A percentile compares a stretch with the other conserved stretches of the same genome.
Evolutionary conservation across 2,888 invertebrate genomes (phyloP).

Genomic region (Xylota segnis): DNA sequence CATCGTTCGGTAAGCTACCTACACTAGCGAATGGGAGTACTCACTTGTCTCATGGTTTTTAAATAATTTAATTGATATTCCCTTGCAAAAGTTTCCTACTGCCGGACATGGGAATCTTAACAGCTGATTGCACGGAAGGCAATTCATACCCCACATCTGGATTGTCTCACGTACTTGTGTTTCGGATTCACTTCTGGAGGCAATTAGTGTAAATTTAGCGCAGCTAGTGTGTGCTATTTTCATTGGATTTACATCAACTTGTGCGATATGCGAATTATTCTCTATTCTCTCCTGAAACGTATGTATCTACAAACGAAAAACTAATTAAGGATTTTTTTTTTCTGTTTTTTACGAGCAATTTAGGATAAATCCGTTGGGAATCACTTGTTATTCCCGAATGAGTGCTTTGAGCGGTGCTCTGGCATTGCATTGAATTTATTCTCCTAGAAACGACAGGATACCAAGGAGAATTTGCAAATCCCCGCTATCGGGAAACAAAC

Average conservation of each 20-base stretch:
- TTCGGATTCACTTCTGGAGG: not conserved
- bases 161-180: not conserved
- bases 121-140: not conserved
- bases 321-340: too few species aligned
- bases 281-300: too few species aligned
- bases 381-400: too few species aligned
- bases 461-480: too few species aligned
- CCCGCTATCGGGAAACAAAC: too few species aligned
- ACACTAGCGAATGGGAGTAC: not conserved
- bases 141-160: not conserved
- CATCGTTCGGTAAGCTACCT: conserved; percentile 10
- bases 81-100: not conserved
- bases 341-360: not conserved
- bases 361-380: not conserved
- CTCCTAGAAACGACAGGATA: too few species aligned
- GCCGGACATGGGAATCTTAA: not conserved
- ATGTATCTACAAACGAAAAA: too few species aligned
- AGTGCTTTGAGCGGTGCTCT: not conserved
- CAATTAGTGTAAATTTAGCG: not conserved
- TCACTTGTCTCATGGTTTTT: not conserved
- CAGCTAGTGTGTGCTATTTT: too few species aligned
- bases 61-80: not conserved
- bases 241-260: too few species aligned
- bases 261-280: too few species aligned
- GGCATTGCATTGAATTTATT: not conserved